phyloP scores from a whole-genome alignment of 1,140 invertebrate genomes.

The Amphibalanus amphitrite region DNA sequence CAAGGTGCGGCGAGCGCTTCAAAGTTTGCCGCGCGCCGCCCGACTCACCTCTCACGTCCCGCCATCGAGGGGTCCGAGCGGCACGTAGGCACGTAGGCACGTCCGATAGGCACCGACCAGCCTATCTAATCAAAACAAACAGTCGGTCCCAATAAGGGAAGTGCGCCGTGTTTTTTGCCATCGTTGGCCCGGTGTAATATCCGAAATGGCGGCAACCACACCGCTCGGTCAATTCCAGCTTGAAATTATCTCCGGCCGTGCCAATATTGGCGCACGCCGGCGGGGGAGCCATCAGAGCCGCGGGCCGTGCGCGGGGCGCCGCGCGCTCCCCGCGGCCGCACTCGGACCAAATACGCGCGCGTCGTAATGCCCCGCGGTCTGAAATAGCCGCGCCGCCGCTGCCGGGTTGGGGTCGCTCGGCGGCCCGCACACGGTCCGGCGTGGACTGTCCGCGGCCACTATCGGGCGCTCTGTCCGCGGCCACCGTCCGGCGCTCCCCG shows the following conservation, averaged over 20 bases:
- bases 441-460: no score
- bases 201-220: neutral
- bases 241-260: neutral
- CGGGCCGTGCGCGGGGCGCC: no score
- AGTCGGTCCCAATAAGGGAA: neutral
- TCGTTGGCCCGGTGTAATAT: neutral
- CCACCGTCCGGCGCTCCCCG: no score
- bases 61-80: no score
- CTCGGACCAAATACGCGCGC: neutral
- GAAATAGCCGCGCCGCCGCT: neutral
- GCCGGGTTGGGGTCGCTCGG: no score
- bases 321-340: no score
- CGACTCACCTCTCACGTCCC: no score
- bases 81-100: no score
- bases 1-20: no score
- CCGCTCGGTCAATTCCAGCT: neutral
- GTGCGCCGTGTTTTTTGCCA: neutral
- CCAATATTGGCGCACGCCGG: neutral
- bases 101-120: neutral
- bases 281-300: neutral
- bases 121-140: slow-evolving; percentile 2
- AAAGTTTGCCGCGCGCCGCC: neutral
- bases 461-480: no score
- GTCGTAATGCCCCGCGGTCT: neutral
- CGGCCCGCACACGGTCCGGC: no score